Base-by-base conservation (phyloP, 2,888 invertebrate genomes). In the Cetonia aurata region DNA sequence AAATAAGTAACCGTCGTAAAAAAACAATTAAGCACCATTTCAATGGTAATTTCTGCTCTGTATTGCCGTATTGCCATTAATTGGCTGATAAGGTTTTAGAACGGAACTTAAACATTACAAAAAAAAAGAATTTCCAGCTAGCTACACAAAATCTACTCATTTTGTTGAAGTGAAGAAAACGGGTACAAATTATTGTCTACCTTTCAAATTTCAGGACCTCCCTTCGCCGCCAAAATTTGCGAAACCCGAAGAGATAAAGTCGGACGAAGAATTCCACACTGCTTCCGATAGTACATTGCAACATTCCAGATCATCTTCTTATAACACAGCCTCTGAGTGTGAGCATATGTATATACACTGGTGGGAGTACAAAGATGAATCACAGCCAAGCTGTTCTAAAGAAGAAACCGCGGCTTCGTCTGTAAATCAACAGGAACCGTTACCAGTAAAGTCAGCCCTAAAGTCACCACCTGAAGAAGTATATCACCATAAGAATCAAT, bases 241-340 rank as follows among this genome's bases (percentile, higher is more conserved):
- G 6, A 76, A 77, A 71, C 75, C 79, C 1, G 89, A 89, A 71
- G 90, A 90, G 75, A 78, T 84, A 48, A 86, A 84, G 76, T 84
- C 86, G 1, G 89, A 89, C 71, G 90, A 90, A 73, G 89, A 89
- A 71, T 91, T 91, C 81, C 86, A 88, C 37, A 91, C 91, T 2
- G 91, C 91, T n/a, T 91, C 91, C 0, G 91, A 92, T 77, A 89
- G 89, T 77, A 90, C 91, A 53, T 87, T 88, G 6, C 90, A 90
- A 41, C 90, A 89, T 71, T 91, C 91, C 6, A 85, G 90, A 69
- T 91, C 90, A 37, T 91, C 90, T 17, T 91, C 91, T 1, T 91
- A 90, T 82, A 90, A 90, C 78, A 91, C 90, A 0, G 90, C 90
- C 10, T 91, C 90, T 0, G 90, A 90, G 80, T 89, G 89, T 75